Evolutionary conservation across 2,888 invertebrate species (phyloP).

Genomic region (Chromoteleia sp.): DNA sequence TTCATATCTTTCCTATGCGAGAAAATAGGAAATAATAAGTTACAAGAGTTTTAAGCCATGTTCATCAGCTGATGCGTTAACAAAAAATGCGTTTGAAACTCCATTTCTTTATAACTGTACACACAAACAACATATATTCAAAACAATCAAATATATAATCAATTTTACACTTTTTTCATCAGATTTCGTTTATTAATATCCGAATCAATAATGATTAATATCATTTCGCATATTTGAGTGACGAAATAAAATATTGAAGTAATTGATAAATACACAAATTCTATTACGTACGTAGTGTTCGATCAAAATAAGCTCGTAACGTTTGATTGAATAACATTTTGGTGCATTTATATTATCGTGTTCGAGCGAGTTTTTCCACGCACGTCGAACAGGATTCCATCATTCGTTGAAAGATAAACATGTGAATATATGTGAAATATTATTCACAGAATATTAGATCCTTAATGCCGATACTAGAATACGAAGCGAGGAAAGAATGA

Average conservation of each 20-base stretch:
- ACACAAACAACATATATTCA: no score
- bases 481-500: conserved; percentile 17
- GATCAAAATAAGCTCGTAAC: conserved; percentile 9
- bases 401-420: conserved; percentile 76
- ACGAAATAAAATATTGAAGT: no score
- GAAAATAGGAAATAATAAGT: conserved; percentile 80
- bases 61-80: conserved; percentile 75
- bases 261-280: background rate
- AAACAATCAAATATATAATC: no score
- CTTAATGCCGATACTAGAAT: conserved; percentile 5
- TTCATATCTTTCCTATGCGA: conserved; percentile 81
- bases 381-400: conserved; percentile 81
- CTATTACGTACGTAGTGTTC: background rate
- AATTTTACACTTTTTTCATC: no score
- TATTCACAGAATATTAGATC: conserved; percentile 32
- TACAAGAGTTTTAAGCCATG: conserved; percentile 76
- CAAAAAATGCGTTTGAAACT: conserved; percentile 2
- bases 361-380: conserved; percentile 78
- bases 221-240: no score
- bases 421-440: conserved; percentile 68
- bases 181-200: no score
- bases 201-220: no score
- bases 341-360: conserved; percentile 8
- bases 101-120: background rate
- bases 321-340: conserved; percentile 11